These are phyloP conservation scores for Stegostoma tigrinum DNA, from an alignment of 2,113 vertebrate species.

Conservation along the genomic window DNA sequence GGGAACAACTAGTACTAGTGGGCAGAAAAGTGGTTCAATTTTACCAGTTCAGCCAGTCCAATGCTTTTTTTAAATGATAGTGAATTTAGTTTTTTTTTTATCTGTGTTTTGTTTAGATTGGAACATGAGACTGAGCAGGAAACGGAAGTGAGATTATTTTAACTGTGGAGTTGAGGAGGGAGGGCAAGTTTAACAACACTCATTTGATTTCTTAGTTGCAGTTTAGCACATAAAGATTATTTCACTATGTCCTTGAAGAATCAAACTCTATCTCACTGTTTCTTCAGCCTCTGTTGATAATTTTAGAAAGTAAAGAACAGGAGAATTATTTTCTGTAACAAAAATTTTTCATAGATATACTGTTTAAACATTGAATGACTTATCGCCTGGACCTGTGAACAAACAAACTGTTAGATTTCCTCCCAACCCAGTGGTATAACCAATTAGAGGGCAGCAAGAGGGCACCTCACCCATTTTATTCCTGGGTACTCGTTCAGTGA, in stretches of 20 bases:
- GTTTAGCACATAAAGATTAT: neutral
- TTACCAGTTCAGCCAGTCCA: neutral
- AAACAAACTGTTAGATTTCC: neutral
- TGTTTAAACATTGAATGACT: neutral
- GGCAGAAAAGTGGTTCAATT: neutral
- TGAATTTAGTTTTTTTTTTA: neutral
- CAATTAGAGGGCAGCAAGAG: neutral
- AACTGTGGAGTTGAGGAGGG: neutral
- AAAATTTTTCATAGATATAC: neutral
- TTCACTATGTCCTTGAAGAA: neutral
- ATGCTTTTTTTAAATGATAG: neutral
- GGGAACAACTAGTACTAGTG: too few species aligned
- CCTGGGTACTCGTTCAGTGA: neutral
- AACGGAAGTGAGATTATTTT: slow-evolving; percentile 20
- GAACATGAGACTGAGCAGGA: neutral
- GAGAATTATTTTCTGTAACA: neutral
- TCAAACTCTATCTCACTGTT: neutral
- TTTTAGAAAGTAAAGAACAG: neutral
- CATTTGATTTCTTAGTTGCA: neutral
- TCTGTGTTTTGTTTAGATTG: neutral
- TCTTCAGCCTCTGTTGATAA: neutral
- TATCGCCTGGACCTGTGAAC: neutral
- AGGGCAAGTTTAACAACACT: neutral
- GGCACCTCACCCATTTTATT: neutral
- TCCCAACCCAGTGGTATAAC: neutral